phyloP scores from a whole-genome alignment of 2,888 invertebrate genomes.

The Ophion ventricosus region DNA sequence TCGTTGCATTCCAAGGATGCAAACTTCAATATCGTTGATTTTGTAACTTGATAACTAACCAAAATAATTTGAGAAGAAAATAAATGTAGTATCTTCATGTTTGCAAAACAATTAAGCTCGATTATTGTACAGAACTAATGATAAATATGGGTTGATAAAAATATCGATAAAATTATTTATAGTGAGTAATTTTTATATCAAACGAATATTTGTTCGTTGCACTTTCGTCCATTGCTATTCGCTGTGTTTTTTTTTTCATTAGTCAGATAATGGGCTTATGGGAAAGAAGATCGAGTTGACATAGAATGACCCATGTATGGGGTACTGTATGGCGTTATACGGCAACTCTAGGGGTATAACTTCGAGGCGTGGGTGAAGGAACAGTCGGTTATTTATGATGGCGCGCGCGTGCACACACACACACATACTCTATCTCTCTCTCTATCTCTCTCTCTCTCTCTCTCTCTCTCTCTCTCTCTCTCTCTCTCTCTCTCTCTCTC shows the following conservation, averaged over 20 bases:
- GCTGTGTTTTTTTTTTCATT: background rate
- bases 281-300: slow-evolving; percentile 14
- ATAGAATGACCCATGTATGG: slow-evolving; percentile 5
- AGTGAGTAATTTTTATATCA: background rate
- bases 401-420: slow-evolving; percentile 43
- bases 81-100: too few species aligned
- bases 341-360: slow-evolving; percentile 41
- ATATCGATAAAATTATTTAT: too few species aligned
- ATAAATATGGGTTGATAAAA: too few species aligned
- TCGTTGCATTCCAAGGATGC: too few species aligned
- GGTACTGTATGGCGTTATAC: slow-evolving; percentile 11
- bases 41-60: too few species aligned
- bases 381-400: slow-evolving; percentile 72
- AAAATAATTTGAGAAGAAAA: too few species aligned
- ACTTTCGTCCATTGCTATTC: background rate
- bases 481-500: slow-evolving; percentile 9
- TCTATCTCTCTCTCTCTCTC: slow-evolving; percentile 1
- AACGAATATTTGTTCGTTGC: background rate
- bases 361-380: slow-evolving; percentile 67
- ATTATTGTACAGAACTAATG: too few species aligned
- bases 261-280: too few species aligned
- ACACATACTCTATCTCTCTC: background rate
- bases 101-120: too few species aligned
- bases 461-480: background rate
- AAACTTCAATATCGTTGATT: too few species aligned